Conservation (phyloP, 2,888 invertebrate species). For the Sclerodermus sp. region DNA sequence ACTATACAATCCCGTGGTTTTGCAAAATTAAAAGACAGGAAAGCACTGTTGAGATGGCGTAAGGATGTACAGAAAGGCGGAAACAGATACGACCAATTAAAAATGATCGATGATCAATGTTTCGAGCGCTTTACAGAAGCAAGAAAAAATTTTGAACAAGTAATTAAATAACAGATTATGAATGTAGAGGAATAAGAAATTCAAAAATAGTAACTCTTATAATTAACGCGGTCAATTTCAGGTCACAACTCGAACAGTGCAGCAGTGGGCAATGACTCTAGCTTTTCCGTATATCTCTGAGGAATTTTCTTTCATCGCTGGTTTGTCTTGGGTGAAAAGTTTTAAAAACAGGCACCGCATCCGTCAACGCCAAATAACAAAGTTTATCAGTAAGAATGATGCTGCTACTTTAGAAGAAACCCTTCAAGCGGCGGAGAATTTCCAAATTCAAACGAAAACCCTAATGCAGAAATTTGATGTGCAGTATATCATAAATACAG, state of each 20-base stretch:
- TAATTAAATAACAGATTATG: not conserved
- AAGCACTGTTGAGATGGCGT: conserved; percentile 5
- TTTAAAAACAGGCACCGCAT: conserved; percentile 13
- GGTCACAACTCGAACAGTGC: conserved; percentile 16
- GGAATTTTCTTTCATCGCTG: conserved; percentile 9
- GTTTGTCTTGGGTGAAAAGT: conserved; percentile 3
- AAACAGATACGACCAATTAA: conserved; percentile 7
- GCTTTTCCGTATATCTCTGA: conserved; percentile 9
- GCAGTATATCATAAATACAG: too few relatives aligned
- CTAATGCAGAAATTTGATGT: too few relatives aligned
- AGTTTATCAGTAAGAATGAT: conserved; percentile 8
- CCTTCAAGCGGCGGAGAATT: too few relatives aligned
- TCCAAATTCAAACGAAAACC: too few relatives aligned
- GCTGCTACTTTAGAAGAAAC: too few relatives aligned
- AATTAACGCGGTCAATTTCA: too few relatives aligned
- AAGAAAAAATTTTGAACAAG: conserved; percentile 6
- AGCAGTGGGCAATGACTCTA: conserved; percentile 15
- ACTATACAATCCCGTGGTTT: conserved; percentile 1
- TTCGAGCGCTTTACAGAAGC: conserved; percentile 11
- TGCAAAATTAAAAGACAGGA: too few relatives aligned
- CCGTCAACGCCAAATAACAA: conserved; percentile 11
- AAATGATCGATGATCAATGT: conserved; percentile 9
- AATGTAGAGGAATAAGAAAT: conserved; percentile 7
- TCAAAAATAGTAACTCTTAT: too few relatives aligned
- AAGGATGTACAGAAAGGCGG: conserved; percentile 9